Conservation (phyloP, 1,140 invertebrate genomes). For the Platorchestia sp. region DNA sequence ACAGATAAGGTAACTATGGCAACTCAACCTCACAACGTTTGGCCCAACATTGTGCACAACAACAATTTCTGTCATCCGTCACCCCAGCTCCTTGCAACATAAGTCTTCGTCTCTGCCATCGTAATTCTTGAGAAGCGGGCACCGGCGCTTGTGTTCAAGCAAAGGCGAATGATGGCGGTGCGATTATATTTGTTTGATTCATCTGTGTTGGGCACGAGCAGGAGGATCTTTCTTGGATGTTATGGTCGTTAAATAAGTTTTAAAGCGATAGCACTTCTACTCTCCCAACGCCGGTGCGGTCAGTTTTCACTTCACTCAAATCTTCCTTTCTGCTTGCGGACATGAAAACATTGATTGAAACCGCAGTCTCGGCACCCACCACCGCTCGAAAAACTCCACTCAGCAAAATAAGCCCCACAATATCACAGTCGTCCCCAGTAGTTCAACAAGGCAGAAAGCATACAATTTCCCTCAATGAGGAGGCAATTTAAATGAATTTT, state of each 20-base stretch:
- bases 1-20: no score
- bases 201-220: neutral
- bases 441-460: neutral
- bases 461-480: neutral
- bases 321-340: neutral
- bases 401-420: neutral
- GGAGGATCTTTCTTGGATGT: neutral
- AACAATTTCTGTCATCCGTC: neutral
- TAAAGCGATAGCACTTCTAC: neutral
- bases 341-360: neutral
- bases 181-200: neutral
- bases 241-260: neutral
- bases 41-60: no score
- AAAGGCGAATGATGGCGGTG: neutral
- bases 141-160: neutral
- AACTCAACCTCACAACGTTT: no score
- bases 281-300: neutral
- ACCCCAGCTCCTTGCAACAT: neutral
- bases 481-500: no score
- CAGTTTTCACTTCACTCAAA: neutral
- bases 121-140: neutral
- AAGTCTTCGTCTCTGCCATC: neutral
- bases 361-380: neutral
- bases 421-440: neutral
- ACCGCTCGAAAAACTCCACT: neutral